phyloP scores from a whole-genome alignment of 2,888 invertebrate species.

The Troilus luridus region DNA sequence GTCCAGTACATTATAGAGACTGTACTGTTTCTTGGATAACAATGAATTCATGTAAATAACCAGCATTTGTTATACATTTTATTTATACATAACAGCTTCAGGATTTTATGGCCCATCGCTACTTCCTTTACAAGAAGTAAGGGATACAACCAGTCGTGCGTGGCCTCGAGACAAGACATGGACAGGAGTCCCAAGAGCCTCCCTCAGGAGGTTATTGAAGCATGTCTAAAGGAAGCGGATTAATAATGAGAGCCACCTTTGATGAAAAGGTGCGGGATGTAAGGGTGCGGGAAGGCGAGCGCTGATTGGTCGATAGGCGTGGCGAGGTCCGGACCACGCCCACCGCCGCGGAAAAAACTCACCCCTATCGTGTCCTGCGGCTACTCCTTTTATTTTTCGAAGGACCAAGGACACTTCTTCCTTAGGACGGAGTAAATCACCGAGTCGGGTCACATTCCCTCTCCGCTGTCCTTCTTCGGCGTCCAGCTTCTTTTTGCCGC shows the following conservation, averaged over 20 bases:
- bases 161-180: background rate
- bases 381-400: constrained; percentile 52
- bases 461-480: constrained; percentile 3
- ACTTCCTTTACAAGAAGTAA: background rate
- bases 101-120: background rate
- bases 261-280: constrained; percentile 12
- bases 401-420: constrained; percentile 49
- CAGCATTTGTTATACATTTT: background rate
- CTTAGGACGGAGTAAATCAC: constrained; percentile 41
- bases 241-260: constrained; percentile 40
- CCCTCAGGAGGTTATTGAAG: background rate
- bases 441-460: constrained; percentile 30
- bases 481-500: constrained; percentile 22
- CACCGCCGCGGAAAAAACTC: constrained; percentile 36
- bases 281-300: background rate
- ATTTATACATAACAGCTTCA: background rate
- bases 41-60: too few relatives aligned
- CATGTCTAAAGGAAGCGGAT: background rate
- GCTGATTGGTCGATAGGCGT: constrained; percentile 32
- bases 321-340: constrained; percentile 39
- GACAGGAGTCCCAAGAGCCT: background rate
- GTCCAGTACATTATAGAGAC: too few relatives aligned
- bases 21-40: too few relatives aligned
- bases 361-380: constrained; percentile 43
- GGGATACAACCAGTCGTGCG: background rate